Percentiles rank a stretch among this genome's conserved stretches.
Conservation (phyloP, 1,140 invertebrate species). For the Hyphantria cunea region DNA sequence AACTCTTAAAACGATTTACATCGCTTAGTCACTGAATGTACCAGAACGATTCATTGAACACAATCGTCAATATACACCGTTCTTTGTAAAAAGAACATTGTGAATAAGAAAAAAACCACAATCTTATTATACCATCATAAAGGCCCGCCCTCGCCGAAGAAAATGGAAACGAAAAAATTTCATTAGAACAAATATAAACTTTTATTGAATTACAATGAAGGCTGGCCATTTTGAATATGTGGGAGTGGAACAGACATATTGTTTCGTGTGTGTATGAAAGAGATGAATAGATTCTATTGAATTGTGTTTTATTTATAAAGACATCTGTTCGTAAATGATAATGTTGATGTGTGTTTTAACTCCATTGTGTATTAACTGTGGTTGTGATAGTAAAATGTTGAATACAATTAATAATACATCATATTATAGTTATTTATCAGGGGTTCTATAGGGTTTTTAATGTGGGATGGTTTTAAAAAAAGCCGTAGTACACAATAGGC, state of each 20-base stretch:
- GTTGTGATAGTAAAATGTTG: neutral
- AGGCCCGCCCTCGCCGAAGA: slow-evolving; percentile 39
- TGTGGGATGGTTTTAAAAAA: neutral
- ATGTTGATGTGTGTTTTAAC: slow-evolving; percentile 24
- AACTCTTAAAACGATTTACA: slow-evolving; percentile 38
- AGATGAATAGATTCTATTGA: slow-evolving; percentile 30
- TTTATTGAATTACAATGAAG: slow-evolving; percentile 43
- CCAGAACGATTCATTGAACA: slow-evolving; percentile 41
- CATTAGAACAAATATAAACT: slow-evolving; percentile 53
- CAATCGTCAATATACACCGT: slow-evolving; percentile 39
- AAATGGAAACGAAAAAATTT: slow-evolving; percentile 36
- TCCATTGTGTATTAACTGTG: slow-evolving; percentile 18
- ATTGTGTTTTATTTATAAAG: slow-evolving; percentile 33
- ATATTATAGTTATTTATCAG: too few species aligned
- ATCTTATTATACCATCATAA: slow-evolving; percentile 29
- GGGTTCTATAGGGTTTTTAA: neutral
- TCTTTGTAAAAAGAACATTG: slow-evolving; percentile 37
- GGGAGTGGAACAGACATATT: slow-evolving; percentile 40
- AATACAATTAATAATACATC: slow-evolving; percentile 1
- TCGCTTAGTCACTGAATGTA: slow-evolving; percentile 38
- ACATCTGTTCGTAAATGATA: slow-evolving; percentile 50
- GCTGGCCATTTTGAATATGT: slow-evolving; percentile 56
- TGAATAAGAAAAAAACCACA: slow-evolving; percentile 27
- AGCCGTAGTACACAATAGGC: too few species aligned
- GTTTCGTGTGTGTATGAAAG: slow-evolving; percentile 33